phyloP scores from a whole-genome alignment of 2,888 invertebrate species.

The Pachydiplax longipennis region DNA sequence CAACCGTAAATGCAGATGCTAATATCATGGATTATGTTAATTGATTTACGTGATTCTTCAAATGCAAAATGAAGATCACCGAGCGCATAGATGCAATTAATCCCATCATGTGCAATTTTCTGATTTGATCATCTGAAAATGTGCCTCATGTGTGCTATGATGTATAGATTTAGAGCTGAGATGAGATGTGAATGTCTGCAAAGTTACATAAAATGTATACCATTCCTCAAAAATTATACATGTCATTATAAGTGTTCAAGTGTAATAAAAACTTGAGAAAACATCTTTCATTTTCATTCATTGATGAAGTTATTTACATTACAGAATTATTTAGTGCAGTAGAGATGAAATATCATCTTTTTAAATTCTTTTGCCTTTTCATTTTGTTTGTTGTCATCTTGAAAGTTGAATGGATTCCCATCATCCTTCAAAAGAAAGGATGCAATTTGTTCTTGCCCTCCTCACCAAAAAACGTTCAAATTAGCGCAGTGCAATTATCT shows the following conservation, averaged over 20 bases:
- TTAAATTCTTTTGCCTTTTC: too few species aligned
- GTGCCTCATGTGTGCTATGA: conserved; percentile 25
- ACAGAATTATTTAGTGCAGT: too few species aligned
- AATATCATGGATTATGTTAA: not conserved
- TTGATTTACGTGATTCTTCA: not conserved
- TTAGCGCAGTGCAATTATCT: too few species aligned
- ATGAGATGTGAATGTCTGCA: conserved; percentile 14
- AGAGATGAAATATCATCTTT: too few species aligned
- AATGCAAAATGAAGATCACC: not conserved
- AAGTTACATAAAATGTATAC: not conserved
- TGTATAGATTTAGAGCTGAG: conserved; percentile 8
- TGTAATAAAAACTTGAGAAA: not conserved
- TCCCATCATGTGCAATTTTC: not conserved
- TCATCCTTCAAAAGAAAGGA: too few species aligned
- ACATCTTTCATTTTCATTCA: too few species aligned
- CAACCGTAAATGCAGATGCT: not conserved
- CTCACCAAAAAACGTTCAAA: too few species aligned
- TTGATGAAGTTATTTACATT: too few species aligned
- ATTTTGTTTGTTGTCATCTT: too few species aligned
- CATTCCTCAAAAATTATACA: conserved; percentile 6
- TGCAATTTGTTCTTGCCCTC: too few species aligned
- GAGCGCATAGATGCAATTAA: not conserved
- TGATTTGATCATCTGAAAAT: conserved; percentile 2
- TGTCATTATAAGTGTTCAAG: not conserved
- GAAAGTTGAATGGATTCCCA: too few species aligned